Evolutionary conservation across 1,140 invertebrate species (phyloP), one percentile per base, ranked within the genome.

Genomic region (Diploscapter pachys): DNA sequence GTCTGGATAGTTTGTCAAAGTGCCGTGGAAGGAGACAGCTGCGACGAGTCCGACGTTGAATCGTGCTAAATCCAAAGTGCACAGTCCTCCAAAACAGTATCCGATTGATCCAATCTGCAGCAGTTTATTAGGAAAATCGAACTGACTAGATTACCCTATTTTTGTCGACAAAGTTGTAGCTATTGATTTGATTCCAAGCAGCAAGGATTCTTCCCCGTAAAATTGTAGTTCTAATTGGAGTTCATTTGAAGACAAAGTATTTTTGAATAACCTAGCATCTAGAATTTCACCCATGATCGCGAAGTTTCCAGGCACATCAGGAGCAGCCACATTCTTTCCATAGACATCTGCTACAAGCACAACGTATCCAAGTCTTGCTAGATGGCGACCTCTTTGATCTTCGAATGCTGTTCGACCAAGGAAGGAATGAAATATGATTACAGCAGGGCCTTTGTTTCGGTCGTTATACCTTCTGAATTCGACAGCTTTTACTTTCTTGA

Each of bases 41-140:
- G 68, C 80, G 31, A 65, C 63, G 50, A 83, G 53, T 8, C 64
- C 75, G 48, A 80, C n/a, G 57, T 81, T 79, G 59, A 78, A 72
- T 57, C 82, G 62, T 6, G 79, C 80, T 59, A 83, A 57, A 59
- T 83, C 82, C 53, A 83, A 57, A 8, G 79, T 81, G 66, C 81
- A 83, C n/a, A 81, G 65, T 3, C 82, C 82, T 11, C 82, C 82
- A 68, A 83, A 84, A 72, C 82, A 83, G 53, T 76, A 83, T 6
- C 82, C 82, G 53, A 84, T 84, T 31, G 78, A 72, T 4, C 67
- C 81, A 11, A 83, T 78, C 74, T 82, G 62, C 4, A 79, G 69
- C 13, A n/a, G 50, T 55, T 72, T 73, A n/a, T 72, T 5, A 72
- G n/a, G 8, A 73, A n/a, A 9, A 6, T 6, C 61, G 8, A 62